Conservation (phyloP, 2,113 vertebrate genomes). For the Odocoileus virginianus region DNA sequence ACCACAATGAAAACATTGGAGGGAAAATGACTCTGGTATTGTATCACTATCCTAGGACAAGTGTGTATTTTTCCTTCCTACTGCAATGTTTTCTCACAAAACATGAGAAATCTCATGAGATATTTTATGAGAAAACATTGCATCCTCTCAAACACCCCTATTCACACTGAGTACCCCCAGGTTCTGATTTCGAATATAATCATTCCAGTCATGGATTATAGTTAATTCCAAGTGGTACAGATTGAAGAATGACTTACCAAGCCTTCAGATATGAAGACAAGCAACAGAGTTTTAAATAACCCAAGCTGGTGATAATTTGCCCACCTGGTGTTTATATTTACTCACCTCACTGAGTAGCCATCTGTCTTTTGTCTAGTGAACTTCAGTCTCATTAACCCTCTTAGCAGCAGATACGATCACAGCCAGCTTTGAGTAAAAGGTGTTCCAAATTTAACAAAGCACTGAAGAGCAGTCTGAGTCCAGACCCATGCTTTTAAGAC, state of each 20-base stretch:
- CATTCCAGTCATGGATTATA: background rate
- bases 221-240: background rate
- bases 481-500: background rate
- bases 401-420: background rate
- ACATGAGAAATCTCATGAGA: no score
- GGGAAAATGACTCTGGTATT: background rate
- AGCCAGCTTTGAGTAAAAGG: background rate
- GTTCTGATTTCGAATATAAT: background rate
- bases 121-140: background rate
- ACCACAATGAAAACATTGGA: background rate
- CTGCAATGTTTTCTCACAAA: background rate
- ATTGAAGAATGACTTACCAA: background rate
- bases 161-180: background rate
- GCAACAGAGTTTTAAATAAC: background rate
- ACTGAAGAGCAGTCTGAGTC: background rate
- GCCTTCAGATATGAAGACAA: background rate
- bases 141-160: background rate
- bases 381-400: background rate
- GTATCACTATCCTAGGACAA: background rate
- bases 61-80: background rate
- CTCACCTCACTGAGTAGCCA: conserved; percentile 11
- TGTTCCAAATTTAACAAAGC: background rate
- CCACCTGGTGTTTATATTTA: conserved; percentile 23
- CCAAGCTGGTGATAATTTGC: background rate
- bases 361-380: conserved; percentile 12